Conservation (phyloP, 2,113 vertebrate species). For the Labeo rohita region DNA sequence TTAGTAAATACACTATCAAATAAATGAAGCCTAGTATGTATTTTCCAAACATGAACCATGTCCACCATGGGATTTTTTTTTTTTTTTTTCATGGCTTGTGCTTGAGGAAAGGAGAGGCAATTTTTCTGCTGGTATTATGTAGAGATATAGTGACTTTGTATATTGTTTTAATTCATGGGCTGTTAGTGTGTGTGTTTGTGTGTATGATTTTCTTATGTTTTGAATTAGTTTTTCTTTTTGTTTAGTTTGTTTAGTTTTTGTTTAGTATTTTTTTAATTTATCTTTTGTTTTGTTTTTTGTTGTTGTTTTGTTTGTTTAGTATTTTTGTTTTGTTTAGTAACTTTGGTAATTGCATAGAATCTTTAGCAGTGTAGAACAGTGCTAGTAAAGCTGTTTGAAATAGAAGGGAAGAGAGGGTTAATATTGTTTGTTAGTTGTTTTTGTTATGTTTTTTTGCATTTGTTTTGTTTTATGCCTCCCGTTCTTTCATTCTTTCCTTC, state of each 20-base stretch:
- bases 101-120: not conserved
- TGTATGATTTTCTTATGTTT: too few species aligned
- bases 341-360: not conserved
- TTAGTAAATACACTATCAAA: not conserved
- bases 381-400: not conserved
- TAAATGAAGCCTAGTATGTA: not conserved
- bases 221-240: too few species aligned
- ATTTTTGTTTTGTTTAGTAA: not conserved
- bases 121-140: not conserved
- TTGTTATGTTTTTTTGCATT: too few species aligned
- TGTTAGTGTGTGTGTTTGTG: not conserved
- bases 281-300: not conserved
- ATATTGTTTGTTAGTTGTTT: not conserved
- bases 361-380: not conserved
- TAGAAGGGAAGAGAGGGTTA: not conserved
- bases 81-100: not conserved
- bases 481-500: too few species aligned
- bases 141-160: not conserved
- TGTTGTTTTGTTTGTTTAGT: not conserved
- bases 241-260: too few species aligned
- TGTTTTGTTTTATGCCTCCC: too few species aligned
- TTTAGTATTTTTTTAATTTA: too few species aligned
- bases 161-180: not conserved
- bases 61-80: not conserved
- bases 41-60: not conserved